Base-by-base conservation (phyloP, 2,113 vertebrate genomes). In the Meleagris gallopavo region DNA sequence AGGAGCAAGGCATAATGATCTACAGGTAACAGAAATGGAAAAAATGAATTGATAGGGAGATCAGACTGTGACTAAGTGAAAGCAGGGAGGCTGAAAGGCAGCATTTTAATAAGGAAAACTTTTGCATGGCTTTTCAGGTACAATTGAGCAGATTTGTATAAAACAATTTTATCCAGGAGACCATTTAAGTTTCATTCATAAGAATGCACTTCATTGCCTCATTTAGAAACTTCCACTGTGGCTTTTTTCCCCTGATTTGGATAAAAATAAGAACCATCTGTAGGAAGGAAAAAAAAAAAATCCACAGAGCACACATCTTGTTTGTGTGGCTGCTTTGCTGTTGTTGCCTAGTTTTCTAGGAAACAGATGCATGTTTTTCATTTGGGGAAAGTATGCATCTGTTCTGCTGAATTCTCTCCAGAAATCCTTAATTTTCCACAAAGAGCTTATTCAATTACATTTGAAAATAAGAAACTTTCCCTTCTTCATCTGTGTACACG, bases 271-370 rank as follows among this genome's bases (percentile, higher is more conserved):
- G 80, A 91, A 85, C 94, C 94, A 95, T 87, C 69, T 94, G 94
- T 70, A 95, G 66, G 76, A 41, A 62, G 19, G 36, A 82, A 57
- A 77, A 62, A 62, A 74, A 21, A 54, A 30, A 85, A 60, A 74
- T 54, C 57, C 72, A 73, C 55, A n/a, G 32, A 58, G 18, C 55
- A 76, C 54, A 79, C 64, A 71, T 84, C 67, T 79, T 93, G 79
- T 89, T 94, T 87, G 45, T 96, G 52, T 89, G 93, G 61, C 79
- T 94, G 90, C 66, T 97, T 96, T 92, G 75, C 81, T 95, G 75
- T 95, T 97, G 97, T 94, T 97, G 93, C 97, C 98, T 96, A 95
- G 95, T 97, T 97, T 97, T 98, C 97, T 97, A 91, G 84, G 84
- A 97, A 98, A 94, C 96, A 97, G 97, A 98, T 95, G 94, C 62